Evolutionary conservation across 1,140 invertebrate genomes (phyloP), one percentile per base, ranked within the genome.

Genomic region (Gonioctena quinquepunctata): DNA sequence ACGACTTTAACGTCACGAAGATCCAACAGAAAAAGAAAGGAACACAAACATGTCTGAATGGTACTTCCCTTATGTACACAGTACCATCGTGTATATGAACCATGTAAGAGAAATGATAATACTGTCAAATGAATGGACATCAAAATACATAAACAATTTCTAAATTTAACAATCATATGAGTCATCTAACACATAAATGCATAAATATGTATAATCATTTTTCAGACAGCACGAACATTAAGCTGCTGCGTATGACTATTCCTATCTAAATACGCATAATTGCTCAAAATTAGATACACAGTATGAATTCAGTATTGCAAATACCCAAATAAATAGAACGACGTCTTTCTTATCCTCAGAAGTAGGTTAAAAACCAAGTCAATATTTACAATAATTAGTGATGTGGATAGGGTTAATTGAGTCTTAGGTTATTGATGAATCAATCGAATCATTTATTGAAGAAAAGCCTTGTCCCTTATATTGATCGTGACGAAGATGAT

Each of bases 81-180:
- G 57, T 66, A 73, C 62, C 64, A 73, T 68, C 13, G 21, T 33
- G 56, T 21, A 21, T 18, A 13, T 64, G 5, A 48, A 19, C 11
- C 22, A 49, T 48, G 22, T 59, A 67, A 63, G 54, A 66, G 68
- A 69, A 60, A 60, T 25, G 26, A 54, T 54, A 54, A 19, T 54
- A 54, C 52, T 23, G 3, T 54, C 22, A 54, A 21, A 54, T 16
- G 52, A 42, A 56, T 69, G 50, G 66, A 76, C 75, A 76, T 76
- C 75, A 76, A 76, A 76, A 77, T 73, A 78, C 75, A 78, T 78
- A 78, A 78, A 78, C 68, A 76, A 78, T 75, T 67, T 78, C 76
- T 78, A 78, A 76, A 68, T 74, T 64, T 78, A 78, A 78, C 76
- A 78, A 78, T 73, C 63, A 75, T 72, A 72, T 65, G 72, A 69